Base-by-base conservation (phyloP, 1,140 invertebrate genomes). In the Rhynchophorus ferrugineus region DNA sequence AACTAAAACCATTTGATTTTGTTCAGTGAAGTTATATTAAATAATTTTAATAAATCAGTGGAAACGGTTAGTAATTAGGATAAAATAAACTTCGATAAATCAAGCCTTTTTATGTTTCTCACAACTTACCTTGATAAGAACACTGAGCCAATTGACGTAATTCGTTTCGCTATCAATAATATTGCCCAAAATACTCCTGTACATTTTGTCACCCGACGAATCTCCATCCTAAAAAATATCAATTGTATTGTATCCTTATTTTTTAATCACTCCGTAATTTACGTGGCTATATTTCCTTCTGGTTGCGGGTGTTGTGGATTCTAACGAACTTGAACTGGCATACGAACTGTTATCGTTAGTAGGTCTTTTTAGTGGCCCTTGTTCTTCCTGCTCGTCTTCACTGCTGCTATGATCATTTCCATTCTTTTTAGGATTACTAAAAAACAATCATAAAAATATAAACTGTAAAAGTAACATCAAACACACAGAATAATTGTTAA, bases 81-180 rank as follows among this genome's bases (percentile, higher is more conserved):
- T 14, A n/a, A 7, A 14, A 17, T 3, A 19, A 19, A 9, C 41
- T 24, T 43, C 33, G 33, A 34, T 34, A 34, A 66, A n/a, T n/a
- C n/a, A n/a, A n/a, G n/a, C n/a, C n/a, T n/a, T n/a, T n/a, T n/a
- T n/a, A n/a, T n/a, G n/a, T n/a, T n/a, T n/a, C n/a, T n/a, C n/a
- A n/a, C n/a, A n/a, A n/a, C 67, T 71, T 71, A 91, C 89, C 79
- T 91, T 86, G 56, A 91, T 76, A 74, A 93, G 84, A 39, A 93
- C 85, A 62, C 84, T 85, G 11, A 95, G 76, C 67, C 88, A 90
- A 69, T 91, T 89, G 7, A 95, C 85, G 66, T 94, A 95, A 41
- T 87, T 81, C 18, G 79, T 83, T 73, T 95, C 92, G 67, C 89
- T 94, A 61, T 93, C 89, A 59, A 93, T 83, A 35, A 95, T 91